Evolutionary conservation across 2,797 vertebrate species (phyloP).

Genomic region (Microctenopoma lineatum): DNA sequence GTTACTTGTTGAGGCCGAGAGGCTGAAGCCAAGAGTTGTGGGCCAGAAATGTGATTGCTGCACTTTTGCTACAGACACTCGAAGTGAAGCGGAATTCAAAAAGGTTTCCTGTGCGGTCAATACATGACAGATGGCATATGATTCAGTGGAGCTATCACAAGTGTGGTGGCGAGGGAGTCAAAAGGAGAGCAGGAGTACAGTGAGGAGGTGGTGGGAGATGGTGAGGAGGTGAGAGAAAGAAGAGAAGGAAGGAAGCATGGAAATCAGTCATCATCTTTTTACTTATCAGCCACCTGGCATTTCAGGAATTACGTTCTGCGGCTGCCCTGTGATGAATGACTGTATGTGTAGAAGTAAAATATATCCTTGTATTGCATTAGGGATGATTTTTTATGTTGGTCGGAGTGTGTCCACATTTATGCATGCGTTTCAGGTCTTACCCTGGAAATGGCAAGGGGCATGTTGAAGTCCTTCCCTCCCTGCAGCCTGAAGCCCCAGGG

Average conservation of each 20-base stretch:
- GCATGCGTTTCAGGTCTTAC: slow-evolving; percentile 80
- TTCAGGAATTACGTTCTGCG: slow-evolving; percentile 39
- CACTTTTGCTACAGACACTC: slow-evolving; percentile 42
- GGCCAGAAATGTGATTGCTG: slow-evolving; percentile 58
- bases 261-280: slow-evolving; percentile 54
- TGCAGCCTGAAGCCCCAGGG: slow-evolving; percentile 99
- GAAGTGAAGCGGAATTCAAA: slow-evolving; percentile 48
- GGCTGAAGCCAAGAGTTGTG: slow-evolving; percentile 43
- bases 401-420: slow-evolving; percentile 11
- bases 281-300: slow-evolving; percentile 42
- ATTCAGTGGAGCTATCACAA: slow-evolving; percentile 43
- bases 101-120: slow-evolving; percentile 54
- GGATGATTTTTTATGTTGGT: slow-evolving; percentile 2
- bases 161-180: slow-evolving; percentile 22
- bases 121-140: slow-evolving; percentile 63
- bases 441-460: slow-evolving; percentile 96
- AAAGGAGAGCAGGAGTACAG: slow-evolving; percentile 11
- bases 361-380: slow-evolving; percentile 1
- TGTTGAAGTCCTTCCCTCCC: slow-evolving; percentile 98
- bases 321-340: slow-evolving; percentile 34
- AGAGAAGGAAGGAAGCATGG: slow-evolving; percentile 20
- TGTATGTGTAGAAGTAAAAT: slow-evolving; percentile 32
- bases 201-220: slow-evolving; percentile 23
- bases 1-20: slow-evolving; percentile 40
- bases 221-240: slow-evolving; percentile 6